These are phyloP conservation scores for Aurelia aurita complex sp. Pacific DNA, from an alignment of 30 jellyfish, hydroid and myxozoan species.

Conservation along the genomic window DNA sequence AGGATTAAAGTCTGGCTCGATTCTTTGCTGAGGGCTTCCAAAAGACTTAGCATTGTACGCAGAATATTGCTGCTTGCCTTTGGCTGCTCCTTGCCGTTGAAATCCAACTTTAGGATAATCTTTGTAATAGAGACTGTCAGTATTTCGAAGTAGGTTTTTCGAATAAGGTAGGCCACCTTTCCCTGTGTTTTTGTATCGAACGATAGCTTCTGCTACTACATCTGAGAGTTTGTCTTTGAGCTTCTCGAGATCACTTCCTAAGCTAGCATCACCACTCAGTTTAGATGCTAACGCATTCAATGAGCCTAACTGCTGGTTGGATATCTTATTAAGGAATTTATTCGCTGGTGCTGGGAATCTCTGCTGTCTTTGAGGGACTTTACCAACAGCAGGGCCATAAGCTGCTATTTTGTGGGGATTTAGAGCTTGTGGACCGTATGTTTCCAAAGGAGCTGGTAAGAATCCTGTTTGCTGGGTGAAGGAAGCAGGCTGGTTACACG, in stretches of 20 bases:
- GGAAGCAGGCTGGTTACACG: not conserved
- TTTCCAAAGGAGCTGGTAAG: constrained; percentile 3
- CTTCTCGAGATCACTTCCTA: constrained; percentile 29
- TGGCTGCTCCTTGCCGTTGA: not conserved
- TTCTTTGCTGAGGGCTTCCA: not conserved
- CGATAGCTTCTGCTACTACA: constrained; percentile 77
- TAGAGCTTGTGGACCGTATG: not conserved
- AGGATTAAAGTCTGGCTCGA: not conserved
- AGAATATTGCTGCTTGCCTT: not conserved
- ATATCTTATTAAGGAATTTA: not conserved
- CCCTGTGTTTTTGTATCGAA: constrained; percentile 14
- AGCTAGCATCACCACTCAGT: constrained; percentile 4
- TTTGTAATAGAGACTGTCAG: constrained; percentile 10
- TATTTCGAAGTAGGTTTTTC: not conserved
- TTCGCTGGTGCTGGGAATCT: not conserved
- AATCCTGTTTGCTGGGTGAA: not conserved
- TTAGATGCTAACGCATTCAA: constrained; percentile 14
- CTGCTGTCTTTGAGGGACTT: not conserved
- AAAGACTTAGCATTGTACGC: not conserved
- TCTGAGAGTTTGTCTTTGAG: constrained; percentile 63
- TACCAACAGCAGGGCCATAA: not conserved
- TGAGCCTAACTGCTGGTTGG: constrained; percentile 1
- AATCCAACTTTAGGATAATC: not conserved
- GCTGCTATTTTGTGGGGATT: not conserved
- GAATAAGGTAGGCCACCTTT: constrained; percentile 1